Percentiles rank a stretch among this genome's conserved stretches.
Evolutionary conservation across 2,888 invertebrate genomes (phyloP).

Genomic region (Thera britannica): DNA sequence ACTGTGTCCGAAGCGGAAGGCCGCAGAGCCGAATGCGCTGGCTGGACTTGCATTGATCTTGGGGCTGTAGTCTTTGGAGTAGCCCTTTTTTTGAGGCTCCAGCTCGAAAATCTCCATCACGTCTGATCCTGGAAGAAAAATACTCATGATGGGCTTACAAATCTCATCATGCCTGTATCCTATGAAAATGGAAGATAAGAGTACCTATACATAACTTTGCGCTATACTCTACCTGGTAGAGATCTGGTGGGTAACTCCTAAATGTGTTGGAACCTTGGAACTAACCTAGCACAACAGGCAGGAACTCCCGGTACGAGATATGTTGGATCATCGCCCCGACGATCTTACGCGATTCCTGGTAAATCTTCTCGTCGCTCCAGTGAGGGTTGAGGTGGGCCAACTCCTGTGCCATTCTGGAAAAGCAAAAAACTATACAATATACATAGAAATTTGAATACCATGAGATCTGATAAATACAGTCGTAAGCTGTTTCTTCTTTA

Average conservation of each 20-base stretch:
- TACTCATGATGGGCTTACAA: no score
- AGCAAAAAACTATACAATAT: neutral
- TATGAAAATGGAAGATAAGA: no score
- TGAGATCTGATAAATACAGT: no score
- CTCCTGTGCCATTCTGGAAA: slow-evolving; percentile 74
- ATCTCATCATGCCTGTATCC: no score
- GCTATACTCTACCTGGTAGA: no score
- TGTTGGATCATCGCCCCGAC: slow-evolving; percentile 93
- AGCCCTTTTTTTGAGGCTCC: slow-evolving; percentile 87
- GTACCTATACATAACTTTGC: no score
- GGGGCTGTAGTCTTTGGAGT: slow-evolving; percentile 88
- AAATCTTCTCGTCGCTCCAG: slow-evolving; percentile 95
- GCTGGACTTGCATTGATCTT: slow-evolving; percentile 90
- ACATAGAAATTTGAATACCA: no score
- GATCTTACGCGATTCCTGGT: slow-evolving; percentile 93
- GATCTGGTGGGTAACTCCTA: no score
- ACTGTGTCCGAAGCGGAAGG: slow-evolving; percentile 94
- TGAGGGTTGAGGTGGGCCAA: slow-evolving; percentile 90
- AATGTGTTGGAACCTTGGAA: slow-evolving; percentile 28
- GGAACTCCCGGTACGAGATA: slow-evolving; percentile 92
- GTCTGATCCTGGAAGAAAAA: slow-evolving; percentile 83
- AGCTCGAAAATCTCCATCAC: slow-evolving; percentile 91
- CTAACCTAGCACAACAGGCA: slow-evolving; percentile 91
- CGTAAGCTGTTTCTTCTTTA: no score
- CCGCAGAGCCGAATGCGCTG: slow-evolving; percentile 92